These are phyloP conservation scores for Sebastes wilsoni DNA, from an alignment of 2,797 vertebrate species.

Conservation along the genomic window DNA sequence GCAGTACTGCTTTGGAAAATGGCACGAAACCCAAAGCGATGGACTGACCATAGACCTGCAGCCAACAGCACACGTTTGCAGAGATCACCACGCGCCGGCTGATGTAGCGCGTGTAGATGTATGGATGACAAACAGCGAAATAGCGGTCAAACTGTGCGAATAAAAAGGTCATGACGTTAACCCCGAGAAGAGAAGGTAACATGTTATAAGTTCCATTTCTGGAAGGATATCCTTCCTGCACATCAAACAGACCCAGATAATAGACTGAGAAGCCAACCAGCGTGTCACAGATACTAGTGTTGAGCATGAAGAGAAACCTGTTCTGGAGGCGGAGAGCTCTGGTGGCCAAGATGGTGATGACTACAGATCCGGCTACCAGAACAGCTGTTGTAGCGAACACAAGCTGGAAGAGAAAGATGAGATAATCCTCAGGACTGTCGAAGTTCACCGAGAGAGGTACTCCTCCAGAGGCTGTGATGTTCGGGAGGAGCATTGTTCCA, in stretches of 20 bases:
- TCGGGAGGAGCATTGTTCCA: slow-evolving; percentile 49
- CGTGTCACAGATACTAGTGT: slow-evolving; percentile 76
- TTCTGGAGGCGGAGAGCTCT: slow-evolving; percentile 72
- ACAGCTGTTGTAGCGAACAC: slow-evolving; percentile 69
- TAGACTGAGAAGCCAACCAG: slow-evolving; percentile 58
- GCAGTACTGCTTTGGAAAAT: not conserved
- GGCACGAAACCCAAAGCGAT: not conserved
- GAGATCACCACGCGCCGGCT: not conserved
- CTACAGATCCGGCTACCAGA: slow-evolving; percentile 67
- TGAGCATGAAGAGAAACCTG: slow-evolving; percentile 84
- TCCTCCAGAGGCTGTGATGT: slow-evolving; percentile 29
- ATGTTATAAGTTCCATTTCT: slow-evolving; percentile 49
- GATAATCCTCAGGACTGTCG: slow-evolving; percentile 67
- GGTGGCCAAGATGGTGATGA: slow-evolving; percentile 62
- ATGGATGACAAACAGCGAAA: slow-evolving; percentile 61
- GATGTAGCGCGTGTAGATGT: not conserved
- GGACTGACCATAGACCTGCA: not conserved
- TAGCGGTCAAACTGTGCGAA: slow-evolving; percentile 70
- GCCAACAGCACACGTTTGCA: slow-evolving; percentile 14
- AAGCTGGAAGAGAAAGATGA: slow-evolving; percentile 77
- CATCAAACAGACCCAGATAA: slow-evolving; percentile 66
- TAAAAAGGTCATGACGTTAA: slow-evolving; percentile 69
- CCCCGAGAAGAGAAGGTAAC: slow-evolving; percentile 46
- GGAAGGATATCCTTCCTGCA: slow-evolving; percentile 71
- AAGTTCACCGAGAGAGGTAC: slow-evolving; percentile 75